Conservation (phyloP, 2,797 vertebrate species). For the Platyrinchus mystaceus region DNA sequence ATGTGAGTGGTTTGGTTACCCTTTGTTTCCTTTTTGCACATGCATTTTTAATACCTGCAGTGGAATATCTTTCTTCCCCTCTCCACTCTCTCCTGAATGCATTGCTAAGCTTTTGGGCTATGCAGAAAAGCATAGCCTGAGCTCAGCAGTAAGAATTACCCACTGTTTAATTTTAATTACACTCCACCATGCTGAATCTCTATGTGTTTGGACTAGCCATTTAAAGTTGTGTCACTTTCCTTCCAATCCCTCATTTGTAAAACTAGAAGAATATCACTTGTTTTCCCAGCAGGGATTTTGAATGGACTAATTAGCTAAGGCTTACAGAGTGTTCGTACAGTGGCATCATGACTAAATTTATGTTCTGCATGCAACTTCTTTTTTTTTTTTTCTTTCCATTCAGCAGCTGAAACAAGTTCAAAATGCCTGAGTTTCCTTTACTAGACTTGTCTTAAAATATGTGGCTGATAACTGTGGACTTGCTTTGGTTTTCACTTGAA, state of each 20-base stretch:
- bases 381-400: background rate
- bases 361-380: background rate
- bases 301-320: constrained; percentile 6
- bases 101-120: background rate
- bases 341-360: background rate
- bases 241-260: constrained; percentile 9
- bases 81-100: background rate
- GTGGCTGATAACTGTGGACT: background rate
- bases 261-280: constrained; percentile 18
- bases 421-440: background rate
- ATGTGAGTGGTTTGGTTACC: background rate
- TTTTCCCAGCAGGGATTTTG: constrained; percentile 30
- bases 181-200: background rate
- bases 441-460: background rate
- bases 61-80: background rate
- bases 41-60: background rate
- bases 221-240: background rate
- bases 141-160: background rate
- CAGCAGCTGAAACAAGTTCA: background rate
- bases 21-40: background rate
- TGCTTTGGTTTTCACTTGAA: background rate
- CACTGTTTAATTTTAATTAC: background rate
- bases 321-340: background rate
- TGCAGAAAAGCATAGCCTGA: background rate
- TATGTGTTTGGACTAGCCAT: background rate